Evolutionary conservation across 2,888 invertebrate species (phyloP).

Genomic region (Macrophya annulata): DNA sequence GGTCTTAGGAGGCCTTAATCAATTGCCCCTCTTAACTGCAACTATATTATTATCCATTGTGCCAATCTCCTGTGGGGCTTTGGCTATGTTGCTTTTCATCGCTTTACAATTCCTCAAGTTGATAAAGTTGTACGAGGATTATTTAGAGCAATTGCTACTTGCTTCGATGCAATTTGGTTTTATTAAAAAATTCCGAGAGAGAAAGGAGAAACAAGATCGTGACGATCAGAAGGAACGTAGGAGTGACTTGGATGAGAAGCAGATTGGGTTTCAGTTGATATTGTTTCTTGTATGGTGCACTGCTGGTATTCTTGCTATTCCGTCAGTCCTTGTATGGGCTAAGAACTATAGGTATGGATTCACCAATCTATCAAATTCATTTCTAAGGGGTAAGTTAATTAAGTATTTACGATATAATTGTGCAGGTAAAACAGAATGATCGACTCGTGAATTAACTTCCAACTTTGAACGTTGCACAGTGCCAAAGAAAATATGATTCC

Average conservation of each 20-base stretch:
- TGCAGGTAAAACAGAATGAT: background rate
- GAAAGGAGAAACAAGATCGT: constrained; percentile 56
- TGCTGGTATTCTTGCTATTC: constrained; percentile 86
- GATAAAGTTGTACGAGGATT: constrained; percentile 89
- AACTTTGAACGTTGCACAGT: background rate
- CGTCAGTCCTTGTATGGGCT: constrained; percentile 90
- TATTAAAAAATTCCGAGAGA: constrained; percentile 78
- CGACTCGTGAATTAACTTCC: background rate
- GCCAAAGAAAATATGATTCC: background rate
- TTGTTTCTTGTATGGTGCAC: constrained; percentile 86
- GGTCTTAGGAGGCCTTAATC: constrained; percentile 85
- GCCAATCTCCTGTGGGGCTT: constrained; percentile 87
- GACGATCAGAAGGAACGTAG: constrained; percentile 63
- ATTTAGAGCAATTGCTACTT: constrained; percentile 85
- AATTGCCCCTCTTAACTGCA: constrained; percentile 86
- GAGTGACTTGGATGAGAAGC: constrained; percentile 62
- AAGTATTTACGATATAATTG: background rate
- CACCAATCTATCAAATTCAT: constrained; percentile 25
- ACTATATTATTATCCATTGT: constrained; percentile 84
- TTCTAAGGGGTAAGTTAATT: background rate
- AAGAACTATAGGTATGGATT: constrained; percentile 87
- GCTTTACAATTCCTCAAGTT: constrained; percentile 81
- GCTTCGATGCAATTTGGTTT: constrained; percentile 78
- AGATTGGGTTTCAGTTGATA: constrained; percentile 88
- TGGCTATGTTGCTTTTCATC: constrained; percentile 82